Evolutionary conservation across 2,113 vertebrate genomes (phyloP).

Genomic region (Acinonyx jubatus): DNA sequence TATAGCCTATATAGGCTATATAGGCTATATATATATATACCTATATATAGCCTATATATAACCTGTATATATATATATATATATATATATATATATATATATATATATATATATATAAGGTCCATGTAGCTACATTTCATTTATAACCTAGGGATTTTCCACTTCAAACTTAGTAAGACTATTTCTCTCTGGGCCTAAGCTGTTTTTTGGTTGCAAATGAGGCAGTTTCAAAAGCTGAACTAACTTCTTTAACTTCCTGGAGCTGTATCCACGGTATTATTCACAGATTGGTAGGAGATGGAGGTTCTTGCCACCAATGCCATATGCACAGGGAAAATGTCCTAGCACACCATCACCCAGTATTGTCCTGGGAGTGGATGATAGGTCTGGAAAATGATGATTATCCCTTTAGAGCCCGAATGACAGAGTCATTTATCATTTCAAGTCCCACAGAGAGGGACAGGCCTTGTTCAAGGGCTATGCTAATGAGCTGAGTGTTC

Average conservation of each 20-base stretch:
- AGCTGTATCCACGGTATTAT: neutral
- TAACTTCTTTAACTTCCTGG: neutral
- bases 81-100: neutral
- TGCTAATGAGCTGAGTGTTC: neutral
- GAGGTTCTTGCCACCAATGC: neutral
- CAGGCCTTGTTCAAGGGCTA: neutral
- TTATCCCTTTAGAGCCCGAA: neutral
- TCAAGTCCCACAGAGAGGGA: neutral
- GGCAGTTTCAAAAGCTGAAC: neutral
- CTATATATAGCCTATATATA: neutral
- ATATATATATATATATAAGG: neutral
- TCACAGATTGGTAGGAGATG: neutral
- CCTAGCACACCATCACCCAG: neutral
- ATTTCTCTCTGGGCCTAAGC: neutral
- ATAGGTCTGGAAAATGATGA: neutral
- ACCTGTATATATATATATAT: neutral
- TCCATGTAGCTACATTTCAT: neutral
- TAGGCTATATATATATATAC: neutral
- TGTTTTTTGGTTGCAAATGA: constrained; percentile 39
- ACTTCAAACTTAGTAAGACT: constrained; percentile 18
- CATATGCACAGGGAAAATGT: neutral
- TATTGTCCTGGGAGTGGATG: neutral
- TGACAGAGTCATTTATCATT: constrained; percentile 23
- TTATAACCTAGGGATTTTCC: constrained; percentile 29
- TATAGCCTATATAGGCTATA: too few species aligned